Evolutionary conservation across 2,113 vertebrate genomes (phyloP).

Genomic region (Grus americana): DNA sequence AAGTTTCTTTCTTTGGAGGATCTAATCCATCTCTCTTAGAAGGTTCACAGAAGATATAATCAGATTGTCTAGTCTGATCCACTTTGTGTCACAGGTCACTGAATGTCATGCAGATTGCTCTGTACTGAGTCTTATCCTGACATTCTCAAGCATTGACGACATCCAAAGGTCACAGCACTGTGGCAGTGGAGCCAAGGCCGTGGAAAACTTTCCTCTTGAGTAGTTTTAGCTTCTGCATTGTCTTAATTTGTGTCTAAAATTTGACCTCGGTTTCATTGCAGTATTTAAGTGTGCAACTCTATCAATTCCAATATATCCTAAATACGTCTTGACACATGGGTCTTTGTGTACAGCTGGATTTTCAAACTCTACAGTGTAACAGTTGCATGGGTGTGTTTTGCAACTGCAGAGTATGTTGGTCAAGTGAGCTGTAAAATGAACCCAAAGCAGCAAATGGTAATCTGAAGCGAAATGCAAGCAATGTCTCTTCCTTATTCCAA

Average conservation of each 20-base stretch:
- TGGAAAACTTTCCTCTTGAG: slow-evolving; percentile 21
- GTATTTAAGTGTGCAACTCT: background rate
- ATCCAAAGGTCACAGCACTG: background rate
- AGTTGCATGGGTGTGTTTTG: background rate
- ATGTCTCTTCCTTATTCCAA: background rate
- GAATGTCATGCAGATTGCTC: slow-evolving; percentile 8
- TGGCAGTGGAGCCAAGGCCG: background rate
- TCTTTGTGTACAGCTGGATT: background rate
- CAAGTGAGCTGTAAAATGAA: slow-evolving; percentile 1
- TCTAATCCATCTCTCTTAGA: background rate
- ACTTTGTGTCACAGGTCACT: slow-evolving; percentile 38
- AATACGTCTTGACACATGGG: background rate
- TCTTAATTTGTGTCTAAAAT: background rate
- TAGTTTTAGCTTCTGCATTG: background rate
- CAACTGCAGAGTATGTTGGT: background rate
- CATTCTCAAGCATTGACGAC: slow-evolving; percentile 5
- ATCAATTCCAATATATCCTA: background rate
- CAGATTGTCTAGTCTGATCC: slow-evolving; percentile 40
- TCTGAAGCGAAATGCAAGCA: background rate
- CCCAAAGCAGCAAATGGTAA: background rate
- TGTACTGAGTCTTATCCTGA: slow-evolving; percentile 29
- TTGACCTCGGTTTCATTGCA: background rate
- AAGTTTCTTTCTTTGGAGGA: background rate
- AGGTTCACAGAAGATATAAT: slow-evolving; percentile 11
- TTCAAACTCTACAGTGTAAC: background rate